Base-by-base conservation (phyloP, 2,113 vertebrate genomes). In the Hippocampus barbouri region DNA sequence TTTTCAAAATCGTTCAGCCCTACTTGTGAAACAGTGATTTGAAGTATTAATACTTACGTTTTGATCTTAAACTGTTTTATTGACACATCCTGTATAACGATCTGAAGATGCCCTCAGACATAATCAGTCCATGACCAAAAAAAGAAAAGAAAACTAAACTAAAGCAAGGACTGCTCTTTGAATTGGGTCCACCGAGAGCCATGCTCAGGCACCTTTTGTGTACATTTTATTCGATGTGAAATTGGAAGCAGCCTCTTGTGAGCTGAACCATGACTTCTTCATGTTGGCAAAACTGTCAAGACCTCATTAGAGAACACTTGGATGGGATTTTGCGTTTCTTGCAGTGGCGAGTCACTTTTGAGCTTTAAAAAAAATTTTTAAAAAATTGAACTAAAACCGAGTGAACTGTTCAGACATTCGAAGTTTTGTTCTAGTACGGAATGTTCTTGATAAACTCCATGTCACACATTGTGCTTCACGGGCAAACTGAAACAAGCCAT, bases 181-280 rank as follows among this genome's bases (percentile, higher is more conserved):
- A 18, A 34, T 34, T 1, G 11, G 5, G 27, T 18, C 57, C 57
- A 60, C 27, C 27, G 14, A 3, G 57, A 9, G 30, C 2, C 27
- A 20, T 5, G 27, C 16, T 30, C 15, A 38, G 15, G 16, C 34
- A 20, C 34, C 11, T 62, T 62, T 62, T 18, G n/a, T 11, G 40
- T 2, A 3, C 62, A 43, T 43, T 43, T 41, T n/a, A 64, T 64
- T 40, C 3, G 7, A 15, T 62, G 60, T 86, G 73, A 87, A 90
- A 92, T 89, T 74, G 82, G 83, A 89, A 89, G 78, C 90, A 89
- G 86, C 79, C 83, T 88, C 76, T 69, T 69, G 60, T 80, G 73
- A 89, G 84, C 77, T 64, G 74, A 85, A 75, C 75, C 78, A 76
- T 77, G 76, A 62, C 11, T 43, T 64, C 34, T 40, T 40, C 8